These are phyloP conservation scores for Myoxocephalus aenaeus DNA, from an alignment of 2,797 vertebrate species.

Conservation along the genomic window DNA sequence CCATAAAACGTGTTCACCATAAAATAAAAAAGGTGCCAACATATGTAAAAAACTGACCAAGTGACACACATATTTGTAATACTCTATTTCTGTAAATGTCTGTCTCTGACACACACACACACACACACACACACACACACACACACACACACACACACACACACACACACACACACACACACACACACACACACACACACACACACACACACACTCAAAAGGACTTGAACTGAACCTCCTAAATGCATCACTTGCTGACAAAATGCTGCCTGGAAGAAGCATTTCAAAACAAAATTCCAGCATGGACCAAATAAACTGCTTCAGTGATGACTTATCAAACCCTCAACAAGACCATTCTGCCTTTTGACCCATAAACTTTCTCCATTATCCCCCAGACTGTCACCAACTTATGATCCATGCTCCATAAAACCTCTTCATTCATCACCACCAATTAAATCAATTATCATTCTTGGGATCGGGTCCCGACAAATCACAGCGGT, in stretches of 20 bases:
- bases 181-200: neutral
- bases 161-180: no score
- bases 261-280: constrained; percentile 37
- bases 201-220: constrained; percentile 5
- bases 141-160: neutral
- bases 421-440: constrained; percentile 71
- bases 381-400: constrained; percentile 69
- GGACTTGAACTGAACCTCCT: constrained; percentile 32
- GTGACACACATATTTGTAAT: neutral
- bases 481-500: constrained; percentile 73
- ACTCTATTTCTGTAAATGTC: neutral
- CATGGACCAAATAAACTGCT: constrained; percentile 42
- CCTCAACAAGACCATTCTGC: constrained; percentile 56
- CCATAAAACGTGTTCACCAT: constrained; percentile 4
- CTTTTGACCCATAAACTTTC: constrained; percentile 79
- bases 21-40: no score
- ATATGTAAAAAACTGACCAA: neutral
- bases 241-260: constrained; percentile 51
- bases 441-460: constrained; percentile 82
- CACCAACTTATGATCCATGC: constrained; percentile 80
- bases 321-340: constrained; percentile 58
- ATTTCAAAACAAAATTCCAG: constrained; percentile 46
- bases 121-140: constrained; percentile 3
- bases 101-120: neutral
- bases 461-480: constrained; percentile 74